Percentiles rank a stretch among this genome's conserved stretches.
Evolutionary conservation across 2,113 vertebrate genomes (phyloP).

Genomic region (Pleuronectes platessa): DNA sequence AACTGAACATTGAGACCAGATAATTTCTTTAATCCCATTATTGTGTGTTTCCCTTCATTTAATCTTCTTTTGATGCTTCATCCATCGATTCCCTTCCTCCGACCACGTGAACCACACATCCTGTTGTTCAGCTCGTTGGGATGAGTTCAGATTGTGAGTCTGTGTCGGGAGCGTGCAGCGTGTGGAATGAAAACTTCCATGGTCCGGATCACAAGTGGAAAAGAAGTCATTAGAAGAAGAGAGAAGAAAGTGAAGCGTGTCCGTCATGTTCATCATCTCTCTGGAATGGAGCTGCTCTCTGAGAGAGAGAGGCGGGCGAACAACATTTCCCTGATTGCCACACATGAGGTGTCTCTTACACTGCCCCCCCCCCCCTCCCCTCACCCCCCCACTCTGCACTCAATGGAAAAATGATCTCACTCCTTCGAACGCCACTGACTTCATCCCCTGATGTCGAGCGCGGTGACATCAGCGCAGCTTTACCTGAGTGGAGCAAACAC

Average conservation of each 20-base stretch:
- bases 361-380: conserved; percentile 14
- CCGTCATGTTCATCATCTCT: neutral
- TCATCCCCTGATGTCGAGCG: conserved; percentile 66
- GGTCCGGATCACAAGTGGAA: neutral
- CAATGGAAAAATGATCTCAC: conserved; percentile 84
- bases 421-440: conserved; percentile 74
- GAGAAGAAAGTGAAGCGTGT: neutral
- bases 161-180: neutral
- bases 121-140: too few species aligned
- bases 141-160: neutral
- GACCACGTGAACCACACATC: too few species aligned
- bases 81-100: too few species aligned
- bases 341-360: conserved; percentile 82
- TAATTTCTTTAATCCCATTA: too few species aligned
- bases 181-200: neutral
- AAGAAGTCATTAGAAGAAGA: neutral
- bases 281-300: neutral
- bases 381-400: conserved; percentile 49
- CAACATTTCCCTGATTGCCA: conserved; percentile 65
- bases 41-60: too few species aligned
- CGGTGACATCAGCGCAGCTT: conserved; percentile 70
- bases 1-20: too few species aligned
- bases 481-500: conserved; percentile 61
- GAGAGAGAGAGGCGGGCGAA: conserved; percentile 3
- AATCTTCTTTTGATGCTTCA: too few species aligned